A percentile compares a stretch with the other conserved stretches of the same genome.
These are phyloP conservation scores for Bambusicola thoracicus DNA, from an alignment of 2,113 vertebrate species.

Conservation along the genomic window DNA sequence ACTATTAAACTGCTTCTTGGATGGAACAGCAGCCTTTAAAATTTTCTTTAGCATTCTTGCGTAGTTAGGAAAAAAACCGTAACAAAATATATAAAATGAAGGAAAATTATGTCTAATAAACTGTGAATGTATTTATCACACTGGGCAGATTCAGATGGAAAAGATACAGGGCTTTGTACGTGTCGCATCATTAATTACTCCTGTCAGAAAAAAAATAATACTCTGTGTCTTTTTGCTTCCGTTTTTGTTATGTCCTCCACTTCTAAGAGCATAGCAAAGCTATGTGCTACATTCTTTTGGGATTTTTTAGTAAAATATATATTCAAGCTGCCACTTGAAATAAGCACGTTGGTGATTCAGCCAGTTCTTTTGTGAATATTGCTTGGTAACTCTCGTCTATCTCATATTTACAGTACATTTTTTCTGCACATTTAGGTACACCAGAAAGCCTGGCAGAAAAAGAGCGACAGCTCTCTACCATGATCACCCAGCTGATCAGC, in stretches of 20 bases:
- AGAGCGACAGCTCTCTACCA: conserved; percentile 97
- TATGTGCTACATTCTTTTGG: neutral
- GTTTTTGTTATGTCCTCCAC: neutral
- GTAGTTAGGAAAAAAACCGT: neutral
- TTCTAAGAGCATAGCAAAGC: neutral
- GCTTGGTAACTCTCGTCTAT: neutral
- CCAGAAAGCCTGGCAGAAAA: conserved; percentile 98
- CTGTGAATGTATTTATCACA: conserved; percentile 30
- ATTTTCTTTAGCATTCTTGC: neutral
- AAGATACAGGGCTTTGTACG: neutral
- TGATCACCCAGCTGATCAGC: conserved; percentile 99
- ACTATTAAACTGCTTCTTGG: conserved; percentile 27
- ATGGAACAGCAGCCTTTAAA: neutral
- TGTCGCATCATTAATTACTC: conserved; percentile 29
- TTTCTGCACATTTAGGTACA: conserved; percentile 83
- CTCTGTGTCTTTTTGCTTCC: neutral
- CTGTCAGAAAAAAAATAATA: conserved; percentile 4
- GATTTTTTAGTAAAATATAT: conserved; percentile 16
- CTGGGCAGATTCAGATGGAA: conserved; percentile 23
- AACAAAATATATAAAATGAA: conserved; percentile 8
- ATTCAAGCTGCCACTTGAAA: neutral
- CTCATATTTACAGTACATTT: conserved; percentile 56
- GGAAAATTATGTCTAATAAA: conserved; percentile 51
- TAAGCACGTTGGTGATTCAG: neutral
- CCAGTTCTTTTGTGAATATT: neutral